A percentile compares a stretch with the other conserved stretches of the same genome.
Conservation (phyloP, 2,888 invertebrate genomes). For the Macaria liturata region DNA sequence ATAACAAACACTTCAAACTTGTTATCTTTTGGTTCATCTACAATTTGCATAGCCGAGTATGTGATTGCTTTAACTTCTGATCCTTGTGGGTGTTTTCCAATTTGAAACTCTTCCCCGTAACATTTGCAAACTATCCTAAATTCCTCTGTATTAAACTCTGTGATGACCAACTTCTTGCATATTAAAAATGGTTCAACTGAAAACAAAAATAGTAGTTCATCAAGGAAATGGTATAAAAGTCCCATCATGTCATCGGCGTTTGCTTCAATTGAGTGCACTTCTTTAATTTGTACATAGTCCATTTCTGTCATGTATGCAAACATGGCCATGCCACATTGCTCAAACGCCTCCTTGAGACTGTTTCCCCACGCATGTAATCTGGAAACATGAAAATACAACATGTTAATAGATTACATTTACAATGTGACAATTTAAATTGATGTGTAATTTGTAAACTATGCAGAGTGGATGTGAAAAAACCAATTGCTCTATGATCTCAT, state of each 20-base stretch:
- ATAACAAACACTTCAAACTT: slow-evolving; percentile 97
- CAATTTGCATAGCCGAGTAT: slow-evolving; percentile 98
- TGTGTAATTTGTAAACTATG: too few relatives aligned
- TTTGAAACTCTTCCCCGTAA: slow-evolving; percentile 96
- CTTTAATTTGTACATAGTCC: slow-evolving; percentile 90
- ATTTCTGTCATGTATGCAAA: slow-evolving; percentile 99
- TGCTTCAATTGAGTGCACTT: slow-evolving; percentile 92
- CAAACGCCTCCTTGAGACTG: slow-evolving; percentile 93
- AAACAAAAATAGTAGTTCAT: slow-evolving; percentile 96
- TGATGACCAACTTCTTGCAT: slow-evolving; percentile 93
- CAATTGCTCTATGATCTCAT: too few relatives aligned
- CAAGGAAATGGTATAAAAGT: slow-evolving; percentile 95
- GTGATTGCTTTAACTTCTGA: slow-evolving; percentile 99
- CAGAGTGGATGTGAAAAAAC: too few relatives aligned
- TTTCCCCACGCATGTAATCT: slow-evolving; percentile 97
- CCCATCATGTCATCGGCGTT: slow-evolving; percentile 94
- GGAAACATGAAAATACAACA: slow-evolving; percentile 37
- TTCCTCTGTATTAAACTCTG: slow-evolving; percentile 92
- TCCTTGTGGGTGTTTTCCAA: slow-evolving; percentile 98
- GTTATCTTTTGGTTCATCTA: slow-evolving; percentile 87
- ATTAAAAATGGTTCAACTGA: slow-evolving; percentile 95
- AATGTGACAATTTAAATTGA: too few relatives aligned
- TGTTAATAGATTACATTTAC: too few relatives aligned
- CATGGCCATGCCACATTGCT: slow-evolving; percentile 98
- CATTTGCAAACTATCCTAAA: slow-evolving; percentile 91